phyloP scores from a whole-genome alignment of 2,113 vertebrate species.

The Tenrec ecaudatus region DNA sequence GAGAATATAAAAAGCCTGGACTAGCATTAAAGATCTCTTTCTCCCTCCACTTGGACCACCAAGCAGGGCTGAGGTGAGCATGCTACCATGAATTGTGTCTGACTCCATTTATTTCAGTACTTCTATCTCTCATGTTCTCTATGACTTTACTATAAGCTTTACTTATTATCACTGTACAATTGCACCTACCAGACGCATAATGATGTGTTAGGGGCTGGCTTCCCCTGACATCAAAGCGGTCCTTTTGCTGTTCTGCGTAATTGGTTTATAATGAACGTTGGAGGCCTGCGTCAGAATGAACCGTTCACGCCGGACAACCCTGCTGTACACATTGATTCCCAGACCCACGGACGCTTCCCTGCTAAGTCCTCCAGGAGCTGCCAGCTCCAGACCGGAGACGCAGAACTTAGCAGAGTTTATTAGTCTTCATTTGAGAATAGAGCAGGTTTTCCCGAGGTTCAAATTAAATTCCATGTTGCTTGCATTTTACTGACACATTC shows the following conservation, averaged over 20 bases:
- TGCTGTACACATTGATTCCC: slow-evolving; percentile 36
- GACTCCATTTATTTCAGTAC: no score
- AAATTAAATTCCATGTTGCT: neutral
- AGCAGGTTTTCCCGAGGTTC: neutral
- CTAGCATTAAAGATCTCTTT: no score
- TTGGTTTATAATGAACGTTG: slow-evolving; percentile 53
- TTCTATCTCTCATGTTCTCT: no score
- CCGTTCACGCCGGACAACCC: neutral
- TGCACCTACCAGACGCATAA: no score
- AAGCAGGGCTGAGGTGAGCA: no score
- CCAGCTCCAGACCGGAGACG: neutral
- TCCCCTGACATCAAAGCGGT: neutral
- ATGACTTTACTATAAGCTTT: no score
- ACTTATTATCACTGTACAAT: no score
- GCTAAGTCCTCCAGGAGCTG: neutral
- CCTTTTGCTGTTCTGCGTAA: slow-evolving; percentile 15
- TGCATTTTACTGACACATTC: neutral
- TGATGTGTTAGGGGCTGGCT: no score
- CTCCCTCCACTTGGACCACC: no score
- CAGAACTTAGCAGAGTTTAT: neutral
- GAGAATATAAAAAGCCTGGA: no score
- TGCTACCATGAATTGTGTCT: no score
- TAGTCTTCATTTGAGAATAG: slow-evolving; percentile 12
- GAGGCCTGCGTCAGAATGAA: slow-evolving; percentile 29
- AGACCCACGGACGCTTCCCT: slow-evolving; percentile 8